phyloP scores from a whole-genome alignment of 2,888 invertebrate species.

The Pseudococcus viburni region DNA sequence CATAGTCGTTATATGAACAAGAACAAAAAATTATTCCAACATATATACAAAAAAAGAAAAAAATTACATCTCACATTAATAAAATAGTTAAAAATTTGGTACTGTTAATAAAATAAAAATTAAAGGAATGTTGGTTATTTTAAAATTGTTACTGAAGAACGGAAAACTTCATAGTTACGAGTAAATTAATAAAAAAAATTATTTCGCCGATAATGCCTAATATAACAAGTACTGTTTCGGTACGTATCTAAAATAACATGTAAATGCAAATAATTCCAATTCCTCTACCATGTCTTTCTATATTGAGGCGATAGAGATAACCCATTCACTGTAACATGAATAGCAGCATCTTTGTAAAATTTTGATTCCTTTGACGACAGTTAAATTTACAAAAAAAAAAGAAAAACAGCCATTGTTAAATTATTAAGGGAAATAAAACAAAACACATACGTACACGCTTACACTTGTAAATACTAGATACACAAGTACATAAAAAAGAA shows the following conservation, averaged over 20 bases:
- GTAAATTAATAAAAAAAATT: too few relatives aligned
- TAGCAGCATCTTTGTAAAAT: neutral
- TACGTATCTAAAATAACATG: neutral
- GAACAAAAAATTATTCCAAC: neutral
- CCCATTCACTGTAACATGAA: neutral
- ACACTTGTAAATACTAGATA: too few relatives aligned
- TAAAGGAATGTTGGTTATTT: neutral
- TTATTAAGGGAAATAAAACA: too few relatives aligned
- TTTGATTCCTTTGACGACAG: neutral
- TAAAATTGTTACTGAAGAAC: neutral
- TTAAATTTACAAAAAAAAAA: neutral
- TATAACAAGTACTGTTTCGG: neutral
- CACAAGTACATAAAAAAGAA: too few relatives aligned
- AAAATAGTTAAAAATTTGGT: neutral
- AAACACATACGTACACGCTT: too few relatives aligned
- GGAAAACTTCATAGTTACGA: too few relatives aligned
- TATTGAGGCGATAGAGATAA: neutral
- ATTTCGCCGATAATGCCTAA: too few relatives aligned
- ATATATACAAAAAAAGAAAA: neutral
- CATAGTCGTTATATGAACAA: neutral
- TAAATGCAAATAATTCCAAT: neutral
- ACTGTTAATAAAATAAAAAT: neutral
- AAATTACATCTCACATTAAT: too few relatives aligned
- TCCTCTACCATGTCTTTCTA: neutral
- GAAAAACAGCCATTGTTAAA: neutral